phyloP scores from a whole-genome alignment of 2,888 invertebrate species.

The Elysia crispata region DNA sequence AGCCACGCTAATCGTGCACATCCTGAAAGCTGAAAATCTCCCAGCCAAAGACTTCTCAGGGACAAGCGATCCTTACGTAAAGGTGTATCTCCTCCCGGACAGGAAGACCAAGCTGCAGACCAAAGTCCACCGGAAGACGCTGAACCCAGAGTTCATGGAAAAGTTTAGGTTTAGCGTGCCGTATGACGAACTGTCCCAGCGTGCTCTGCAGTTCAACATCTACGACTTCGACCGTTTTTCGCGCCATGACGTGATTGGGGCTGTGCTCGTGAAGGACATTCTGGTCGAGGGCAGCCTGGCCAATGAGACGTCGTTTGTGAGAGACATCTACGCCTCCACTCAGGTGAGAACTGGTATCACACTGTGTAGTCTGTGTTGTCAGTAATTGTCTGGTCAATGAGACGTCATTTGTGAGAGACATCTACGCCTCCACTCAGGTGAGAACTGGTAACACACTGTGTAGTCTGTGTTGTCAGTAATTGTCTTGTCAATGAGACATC shows the following conservation, averaged over 20 bases:
- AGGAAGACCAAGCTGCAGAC: conserved; percentile 91
- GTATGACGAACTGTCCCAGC: conserved; percentile 86
- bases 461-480: too few species aligned
- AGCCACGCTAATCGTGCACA: conserved; percentile 88
- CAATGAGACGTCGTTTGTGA: conserved; percentile 89
- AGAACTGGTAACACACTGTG: too few species aligned
- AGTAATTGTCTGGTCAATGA: conserved; percentile 88
- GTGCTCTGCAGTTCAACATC: conserved; percentile 90
- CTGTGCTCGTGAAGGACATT: conserved; percentile 88
- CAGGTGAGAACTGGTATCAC: too few species aligned
- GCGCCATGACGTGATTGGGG: conserved; percentile 90
- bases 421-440: conserved; percentile 82
- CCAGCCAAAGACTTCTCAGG: conserved; percentile 90
- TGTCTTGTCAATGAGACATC: conserved; percentile 88
- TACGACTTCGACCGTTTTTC: conserved; percentile 94
- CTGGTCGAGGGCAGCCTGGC: conserved; percentile 87
- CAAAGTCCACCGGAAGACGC: conserved; percentile 86
- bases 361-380: too few species aligned
- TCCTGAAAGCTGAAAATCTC: conserved; percentile 85
- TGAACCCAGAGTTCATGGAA: conserved; percentile 90
- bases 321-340: conserved; percentile 86
- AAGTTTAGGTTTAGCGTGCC: conserved; percentile 89
- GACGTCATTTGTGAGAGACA: conserved; percentile 91
- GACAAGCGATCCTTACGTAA: conserved; percentile 92
- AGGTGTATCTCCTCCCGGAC: conserved; percentile 89